Evolutionary conservation across 2,113 vertebrate genomes (phyloP), one percentile per base, ranked within the genome.

Genomic region (Protomyctophum bolini): DNA sequence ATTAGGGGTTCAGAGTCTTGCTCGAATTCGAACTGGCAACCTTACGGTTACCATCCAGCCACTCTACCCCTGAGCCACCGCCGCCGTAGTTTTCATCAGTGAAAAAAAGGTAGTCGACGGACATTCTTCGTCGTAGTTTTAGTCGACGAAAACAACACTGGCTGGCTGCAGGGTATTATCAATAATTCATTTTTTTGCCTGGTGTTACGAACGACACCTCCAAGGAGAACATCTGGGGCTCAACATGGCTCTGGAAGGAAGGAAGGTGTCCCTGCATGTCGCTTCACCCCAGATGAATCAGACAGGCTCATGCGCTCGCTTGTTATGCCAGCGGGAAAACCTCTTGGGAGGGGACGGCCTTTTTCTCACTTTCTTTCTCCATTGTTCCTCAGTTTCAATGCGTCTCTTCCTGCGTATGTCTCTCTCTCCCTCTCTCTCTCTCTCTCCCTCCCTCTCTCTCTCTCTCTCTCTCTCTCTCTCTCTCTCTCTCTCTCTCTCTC

Each of bases 171-270:
- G 59, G 8, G 47, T 63, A 63, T 66, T 64, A 83, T 81, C 68
- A 83, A 48, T 49, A 58, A 80, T 82, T 77, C 68, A 45, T 28
- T 58, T 7, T 41, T 76, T 79, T 83, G 59, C 47, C 63, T 68
- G 2, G 56, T 55, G 51, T 50, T 14, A 15, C 41, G 5, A 12
- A 15, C 41, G 5, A 12, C 54, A 61, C 66, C 68, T 70, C 12
- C 68, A 63, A 77, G 64, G 62, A 59, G 66, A 69, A 61, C 63
- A 61, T 51, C 33, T 2, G 14, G 58, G 54, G 52, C 59, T 4
- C 10, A 54, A 10, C 9, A 11, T 4, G 10, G 51, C 1, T 2
- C 2, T 6, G 5, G 6, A 54, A 1, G 11, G 21, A 21, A 2
- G 21, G 21, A 21, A 21, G 21, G 21, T 21, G 21, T 21, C 21